Evolutionary conservation across 2,888 invertebrate species (phyloP), one percentile per base, ranked within the genome.

Genomic region (Deroplatys truncata): DNA sequence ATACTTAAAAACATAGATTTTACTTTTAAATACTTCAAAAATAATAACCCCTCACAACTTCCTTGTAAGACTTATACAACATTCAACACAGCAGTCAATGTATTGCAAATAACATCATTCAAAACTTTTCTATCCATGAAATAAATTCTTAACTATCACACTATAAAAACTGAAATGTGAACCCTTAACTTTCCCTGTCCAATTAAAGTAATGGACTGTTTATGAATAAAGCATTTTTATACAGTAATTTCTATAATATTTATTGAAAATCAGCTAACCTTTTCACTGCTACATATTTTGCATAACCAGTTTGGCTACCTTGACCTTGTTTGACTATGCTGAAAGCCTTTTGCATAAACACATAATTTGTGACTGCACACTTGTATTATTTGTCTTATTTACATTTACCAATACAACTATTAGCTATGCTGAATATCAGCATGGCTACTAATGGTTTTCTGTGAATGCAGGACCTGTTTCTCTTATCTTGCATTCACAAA

Each of bases 1-100:
- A 86, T 72, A 89, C 56, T 31, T 72, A 72, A 82, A 35, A 82
- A 86, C 28, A 85, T 88, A 43, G 84, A 28, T 72, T 86, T 86
- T 56, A 82, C 29, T 82, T 86, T 86, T 85, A 56, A 88, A 84
- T 84, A 72, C 84, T 84, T 88, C 84, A 88, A 88, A 84, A 88
- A 84, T 88, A 72, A 88, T 56, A 88, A 88, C 28, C 85, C 84
- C 20, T 84, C 84, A 88, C 85, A 84, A 84, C 88, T 43, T 49
- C n/a, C 35, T 88, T 49, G 31, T 89, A 29, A 72, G 56, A 20
- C 56, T 72, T 43, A 15, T 16, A 28, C 43, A 86, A 82, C 31
- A 89, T 83, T 85, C 85, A 72, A 82, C 28, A 86, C 85, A 43
- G 82, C 86, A 86, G 85, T 84, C 88, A 56, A 72, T 28, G 29